Percentiles rank a stretch among this genome's conserved stretches.
phyloP scores from a whole-genome alignment of 2,113 vertebrate species.

The Eulacestoma nigropectus region DNA sequence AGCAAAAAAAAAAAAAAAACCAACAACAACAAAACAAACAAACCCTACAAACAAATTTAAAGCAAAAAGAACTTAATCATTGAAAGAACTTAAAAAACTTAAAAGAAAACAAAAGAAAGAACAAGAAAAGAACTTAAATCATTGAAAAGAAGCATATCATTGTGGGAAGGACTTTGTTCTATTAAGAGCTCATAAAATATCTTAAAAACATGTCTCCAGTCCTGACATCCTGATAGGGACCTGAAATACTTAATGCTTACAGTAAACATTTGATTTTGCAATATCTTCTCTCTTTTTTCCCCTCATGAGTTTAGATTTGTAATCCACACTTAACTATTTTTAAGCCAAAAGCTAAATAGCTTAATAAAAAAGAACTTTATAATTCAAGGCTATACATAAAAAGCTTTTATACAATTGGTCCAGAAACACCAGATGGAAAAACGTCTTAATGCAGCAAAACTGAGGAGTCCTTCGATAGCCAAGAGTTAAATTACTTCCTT shows the following conservation, averaged over 20 bases:
- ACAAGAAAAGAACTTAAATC: no score
- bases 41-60: background rate
- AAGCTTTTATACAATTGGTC: background rate
- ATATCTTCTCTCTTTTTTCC: background rate
- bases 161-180: background rate
- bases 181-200: background rate
- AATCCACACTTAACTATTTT: background rate
- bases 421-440: background rate
- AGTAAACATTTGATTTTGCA: background rate
- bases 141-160: background rate
- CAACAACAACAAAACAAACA: background rate
- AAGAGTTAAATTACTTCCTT: background rate
- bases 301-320: background rate
- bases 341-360: background rate
- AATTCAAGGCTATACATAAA: background rate
- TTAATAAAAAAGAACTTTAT: background rate
- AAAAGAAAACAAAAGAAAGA: no score
- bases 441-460: background rate
- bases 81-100: no score
- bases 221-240: background rate
- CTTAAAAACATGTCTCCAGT: background rate
- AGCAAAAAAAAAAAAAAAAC: background rate
- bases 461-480: background rate
- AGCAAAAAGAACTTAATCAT: no score
- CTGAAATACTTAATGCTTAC: background rate